phyloP scores from a whole-genome alignment of 2,888 invertebrate species.

The Ornithoptera alexandrae region DNA sequence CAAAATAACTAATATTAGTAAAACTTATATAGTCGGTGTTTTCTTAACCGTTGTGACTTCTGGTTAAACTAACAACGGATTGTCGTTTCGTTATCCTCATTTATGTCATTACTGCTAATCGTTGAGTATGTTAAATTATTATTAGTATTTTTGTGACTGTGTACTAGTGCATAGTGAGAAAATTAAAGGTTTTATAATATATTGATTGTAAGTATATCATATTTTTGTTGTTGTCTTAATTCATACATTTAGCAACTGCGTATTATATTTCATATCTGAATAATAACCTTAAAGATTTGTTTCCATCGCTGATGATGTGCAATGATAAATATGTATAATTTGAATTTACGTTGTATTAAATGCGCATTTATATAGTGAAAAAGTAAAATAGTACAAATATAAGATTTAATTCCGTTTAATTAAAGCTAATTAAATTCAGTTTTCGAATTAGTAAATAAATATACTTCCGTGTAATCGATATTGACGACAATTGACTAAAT shows the following conservation, averaged over 20 bases:
- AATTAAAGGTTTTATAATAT: background rate
- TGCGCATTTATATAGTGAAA: background rate
- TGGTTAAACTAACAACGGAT: conserved; percentile 6
- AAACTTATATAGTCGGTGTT: conserved; percentile 17
- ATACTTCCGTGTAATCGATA: no score
- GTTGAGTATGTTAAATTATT: conserved; percentile 10
- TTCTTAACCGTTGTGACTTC: conserved; percentile 23
- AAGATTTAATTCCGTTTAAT: no score
- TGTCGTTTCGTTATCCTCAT: conserved; percentile 20
- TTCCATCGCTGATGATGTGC: background rate
- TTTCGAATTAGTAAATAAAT: no score
- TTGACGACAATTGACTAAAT: no score
- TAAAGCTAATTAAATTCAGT: background rate
- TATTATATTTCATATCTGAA: background rate
- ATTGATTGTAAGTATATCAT: background rate
- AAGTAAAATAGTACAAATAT: background rate
- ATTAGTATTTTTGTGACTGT: conserved; percentile 1
- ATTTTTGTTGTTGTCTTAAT: background rate
- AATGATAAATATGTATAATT: background rate
- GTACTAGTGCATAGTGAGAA: background rate
- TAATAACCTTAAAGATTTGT: background rate
- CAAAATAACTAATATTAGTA: no score
- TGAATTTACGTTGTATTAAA: background rate
- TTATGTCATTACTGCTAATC: conserved; percentile 10
- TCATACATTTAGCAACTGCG: background rate